Percentiles rank a stretch among this genome's conserved stretches.
phyloP scores from a whole-genome alignment of 23 tunicate genomes.

The Ascidia mentula region DNA sequence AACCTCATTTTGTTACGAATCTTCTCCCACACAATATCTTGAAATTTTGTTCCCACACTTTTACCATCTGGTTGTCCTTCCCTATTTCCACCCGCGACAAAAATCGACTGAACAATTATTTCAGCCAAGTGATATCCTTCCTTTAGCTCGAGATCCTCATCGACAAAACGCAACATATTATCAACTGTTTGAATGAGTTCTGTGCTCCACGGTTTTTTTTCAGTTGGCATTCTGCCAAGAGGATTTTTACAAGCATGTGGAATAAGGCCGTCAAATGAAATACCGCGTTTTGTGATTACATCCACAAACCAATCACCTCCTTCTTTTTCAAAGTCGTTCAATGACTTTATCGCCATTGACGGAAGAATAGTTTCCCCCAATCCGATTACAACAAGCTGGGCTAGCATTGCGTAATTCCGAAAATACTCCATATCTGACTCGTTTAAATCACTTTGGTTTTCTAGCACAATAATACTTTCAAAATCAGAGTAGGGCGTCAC shows the following conservation, averaged over 20 bases:
- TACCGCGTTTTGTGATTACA: slow-evolving; percentile 2
- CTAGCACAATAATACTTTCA: background rate
- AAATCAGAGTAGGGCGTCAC: background rate
- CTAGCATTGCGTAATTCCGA: slow-evolving; percentile 5
- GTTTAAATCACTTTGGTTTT: background rate
- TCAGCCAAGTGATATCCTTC: background rate
- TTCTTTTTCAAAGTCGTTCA: slow-evolving; percentile 7
- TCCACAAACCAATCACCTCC: slow-evolving; percentile 27
- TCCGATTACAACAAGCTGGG: background rate
- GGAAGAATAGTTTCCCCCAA: slow-evolving; percentile 32
- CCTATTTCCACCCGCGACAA: background rate
- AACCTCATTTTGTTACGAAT: background rate
- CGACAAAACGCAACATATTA: background rate
- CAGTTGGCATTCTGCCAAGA: slow-evolving; percentile 19
- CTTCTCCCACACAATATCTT: background rate
- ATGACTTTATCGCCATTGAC: slow-evolving; percentile 7
- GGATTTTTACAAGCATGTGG: slow-evolving; percentile 37
- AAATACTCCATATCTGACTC: background rate
- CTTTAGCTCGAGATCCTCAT: background rate
- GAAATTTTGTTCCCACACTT: background rate
- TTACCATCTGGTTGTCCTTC: background rate
- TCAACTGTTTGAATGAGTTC: slow-evolving; percentile 6
- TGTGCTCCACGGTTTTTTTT: slow-evolving; percentile 9
- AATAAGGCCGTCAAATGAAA: slow-evolving; percentile 31
- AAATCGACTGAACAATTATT: background rate